Evolutionary conservation across 2,113 vertebrate genomes (phyloP).

Genomic region (Bujurquina vittata): DNA sequence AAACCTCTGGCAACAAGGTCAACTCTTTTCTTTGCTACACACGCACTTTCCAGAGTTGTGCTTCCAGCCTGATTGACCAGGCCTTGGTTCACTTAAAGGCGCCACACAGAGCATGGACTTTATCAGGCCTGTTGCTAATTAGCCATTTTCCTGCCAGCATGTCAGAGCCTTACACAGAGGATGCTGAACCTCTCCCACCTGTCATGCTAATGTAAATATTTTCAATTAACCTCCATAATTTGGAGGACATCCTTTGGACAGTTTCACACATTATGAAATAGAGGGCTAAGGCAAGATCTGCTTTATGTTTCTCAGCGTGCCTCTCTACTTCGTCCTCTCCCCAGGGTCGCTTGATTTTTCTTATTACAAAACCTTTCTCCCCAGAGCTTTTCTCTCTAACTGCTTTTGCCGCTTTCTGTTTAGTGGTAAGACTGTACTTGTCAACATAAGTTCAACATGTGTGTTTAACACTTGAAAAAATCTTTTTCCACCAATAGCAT

Average conservation of each 20-base stretch:
- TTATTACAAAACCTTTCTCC: conserved; percentile 23
- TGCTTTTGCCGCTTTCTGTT: conserved; percentile 3
- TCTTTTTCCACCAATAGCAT: neutral
- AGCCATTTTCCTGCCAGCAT: conserved; percentile 58
- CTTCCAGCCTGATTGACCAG: conserved; percentile 35
- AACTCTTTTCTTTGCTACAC: neutral
- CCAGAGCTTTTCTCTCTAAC: conserved; percentile 12
- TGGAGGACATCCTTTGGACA: conserved; percentile 71
- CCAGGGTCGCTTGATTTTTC: conserved; percentile 39
- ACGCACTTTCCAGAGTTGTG: conserved; percentile 20
- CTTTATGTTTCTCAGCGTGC: conserved; percentile 52
- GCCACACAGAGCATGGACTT: conserved; percentile 70
- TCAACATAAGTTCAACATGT: neutral
- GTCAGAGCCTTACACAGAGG: conserved; percentile 45
- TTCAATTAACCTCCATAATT: conserved; percentile 72
- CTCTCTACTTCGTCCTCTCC: conserved; percentile 22
- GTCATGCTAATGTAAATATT: conserved; percentile 77
- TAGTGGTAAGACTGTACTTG: neutral
- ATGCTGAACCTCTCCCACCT: conserved; percentile 52
- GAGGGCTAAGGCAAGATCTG: conserved; percentile 61
- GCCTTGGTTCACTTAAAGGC: conserved; percentile 50
- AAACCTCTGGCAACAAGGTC: conserved; percentile 14
- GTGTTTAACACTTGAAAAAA: conserved; percentile 12
- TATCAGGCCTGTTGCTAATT: conserved; percentile 68
- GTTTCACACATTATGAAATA: conserved; percentile 66